Evolutionary conservation across 2,113 vertebrate species (phyloP), one percentile per base, ranked within the genome.

Genomic region (Lucifuga dentata): DNA sequence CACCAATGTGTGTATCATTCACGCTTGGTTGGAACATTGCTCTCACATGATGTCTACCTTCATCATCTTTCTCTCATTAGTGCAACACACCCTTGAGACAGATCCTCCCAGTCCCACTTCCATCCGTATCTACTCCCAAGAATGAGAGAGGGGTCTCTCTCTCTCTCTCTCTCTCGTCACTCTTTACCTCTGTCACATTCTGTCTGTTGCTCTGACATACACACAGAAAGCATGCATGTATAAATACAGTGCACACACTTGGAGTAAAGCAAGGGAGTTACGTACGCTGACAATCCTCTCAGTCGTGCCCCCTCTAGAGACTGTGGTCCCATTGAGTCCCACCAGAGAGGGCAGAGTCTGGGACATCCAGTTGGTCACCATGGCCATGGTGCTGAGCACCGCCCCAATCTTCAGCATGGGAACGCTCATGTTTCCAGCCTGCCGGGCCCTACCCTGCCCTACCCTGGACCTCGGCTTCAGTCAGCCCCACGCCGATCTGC

Each of bases 321-420:
- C 70, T 16, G 88, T 90, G 71, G 95, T 98, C 68, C 95, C 94
- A 78, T 95, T 95, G 67, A 94, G 95, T 81, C 95, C 94, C 88
- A 96, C 95, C 49, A 96, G 92, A 2, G 94, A 95, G 20, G 95
- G 95, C 50, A 96, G 85, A 16, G 95, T 96, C 93, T 95, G 95
- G 85, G 95, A 96, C 95, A 96, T 96, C 95, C 95, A 96, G 91
- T 95, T 96, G 82, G 95, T 95, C 83, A 96, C 95, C 95, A 96
- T 96, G 80, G 95, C 95, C 95, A 96, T 95, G 68, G 95, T 96
- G 93, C 95, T 96, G 86, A 96, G 95, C 91, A 95, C 95, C 78
- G 94, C 95, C 69, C 95, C 95, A 51, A 96, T 95, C 91, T 96
- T 96, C 72, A 96, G 87, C 91, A 96, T 91, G 48, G 95, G 94